Conservation (phyloP, 2,797 vertebrate species). For the Avahi laniger region DNA sequence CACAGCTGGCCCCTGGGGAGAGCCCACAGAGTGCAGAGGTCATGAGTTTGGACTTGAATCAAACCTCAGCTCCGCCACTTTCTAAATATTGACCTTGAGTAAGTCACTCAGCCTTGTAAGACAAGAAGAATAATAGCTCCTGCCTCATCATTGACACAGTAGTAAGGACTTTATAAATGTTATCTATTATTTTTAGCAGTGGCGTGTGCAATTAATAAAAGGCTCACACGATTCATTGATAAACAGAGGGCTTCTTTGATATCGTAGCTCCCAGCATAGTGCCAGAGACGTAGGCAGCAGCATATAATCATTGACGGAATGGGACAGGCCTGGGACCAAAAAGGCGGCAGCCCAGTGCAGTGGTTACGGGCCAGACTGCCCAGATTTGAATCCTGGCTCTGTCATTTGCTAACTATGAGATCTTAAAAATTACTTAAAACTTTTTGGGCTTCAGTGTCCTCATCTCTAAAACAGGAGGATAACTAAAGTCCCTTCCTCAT, state of each 20-base stretch:
- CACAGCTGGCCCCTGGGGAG: neutral
- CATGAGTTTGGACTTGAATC: neutral
- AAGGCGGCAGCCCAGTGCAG: accelerated
- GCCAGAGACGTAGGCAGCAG: neutral
- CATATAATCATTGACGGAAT: neutral
- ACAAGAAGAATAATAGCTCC: neutral
- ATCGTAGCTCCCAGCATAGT: neutral
- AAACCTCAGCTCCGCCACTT: neutral
- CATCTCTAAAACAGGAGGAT: neutral
- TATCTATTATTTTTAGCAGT: neutral
- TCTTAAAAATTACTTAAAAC: neutral
- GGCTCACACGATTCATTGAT: neutral
- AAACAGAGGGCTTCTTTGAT: neutral
- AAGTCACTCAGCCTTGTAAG: neutral
- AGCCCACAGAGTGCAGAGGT: neutral
- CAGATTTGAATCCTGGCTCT: neutral
- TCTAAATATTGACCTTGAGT: neutral
- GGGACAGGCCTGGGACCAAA: neutral
- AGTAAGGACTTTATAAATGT: neutral
- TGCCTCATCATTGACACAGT: neutral
- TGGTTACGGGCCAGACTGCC: neutral
- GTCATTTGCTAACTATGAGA: neutral
- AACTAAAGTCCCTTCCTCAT: neutral
- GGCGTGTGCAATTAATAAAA: neutral
- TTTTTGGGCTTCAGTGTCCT: neutral